phyloP scores from a whole-genome alignment of 2,113 vertebrate species.

The Crotalus tigris region DNA sequence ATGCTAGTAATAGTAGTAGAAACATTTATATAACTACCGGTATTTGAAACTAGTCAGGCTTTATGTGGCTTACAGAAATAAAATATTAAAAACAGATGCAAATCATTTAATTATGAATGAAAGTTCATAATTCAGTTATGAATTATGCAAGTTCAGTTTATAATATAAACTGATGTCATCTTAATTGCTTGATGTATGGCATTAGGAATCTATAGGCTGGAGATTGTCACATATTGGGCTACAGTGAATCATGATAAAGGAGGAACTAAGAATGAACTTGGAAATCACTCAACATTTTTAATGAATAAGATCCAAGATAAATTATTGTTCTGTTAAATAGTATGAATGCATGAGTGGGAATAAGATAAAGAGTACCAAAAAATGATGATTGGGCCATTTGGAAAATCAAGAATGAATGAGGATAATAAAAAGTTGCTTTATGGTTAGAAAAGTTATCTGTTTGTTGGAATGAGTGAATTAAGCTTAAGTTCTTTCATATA shows the following conservation, averaged over 20 bases:
- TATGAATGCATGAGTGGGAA: background rate
- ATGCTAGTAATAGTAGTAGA: background rate
- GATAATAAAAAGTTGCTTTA: background rate
- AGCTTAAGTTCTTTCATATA: background rate
- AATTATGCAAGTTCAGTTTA: background rate
- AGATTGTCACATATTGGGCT: background rate
- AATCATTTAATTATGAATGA: background rate
- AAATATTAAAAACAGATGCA: background rate
- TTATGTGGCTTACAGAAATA: background rate
- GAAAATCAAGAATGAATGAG: background rate
- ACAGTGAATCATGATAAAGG: background rate
- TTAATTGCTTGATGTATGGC: background rate
- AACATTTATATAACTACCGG: background rate
- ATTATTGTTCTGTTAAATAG: background rate
- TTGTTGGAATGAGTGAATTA: background rate
- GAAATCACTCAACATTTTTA: background rate
- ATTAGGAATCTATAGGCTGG: background rate
- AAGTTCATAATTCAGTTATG: background rate
- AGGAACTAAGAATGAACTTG: background rate
- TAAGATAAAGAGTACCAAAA: background rate
- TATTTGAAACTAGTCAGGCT: background rate
- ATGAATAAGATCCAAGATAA: background rate
- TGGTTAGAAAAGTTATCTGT: background rate
- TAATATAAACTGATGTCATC: background rate
- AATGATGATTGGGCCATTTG: background rate